Evolutionary conservation across 2,888 invertebrate genomes (phyloP), one percentile per base, ranked within the genome.

Genomic region (Eupithecia subfuscata): DNA sequence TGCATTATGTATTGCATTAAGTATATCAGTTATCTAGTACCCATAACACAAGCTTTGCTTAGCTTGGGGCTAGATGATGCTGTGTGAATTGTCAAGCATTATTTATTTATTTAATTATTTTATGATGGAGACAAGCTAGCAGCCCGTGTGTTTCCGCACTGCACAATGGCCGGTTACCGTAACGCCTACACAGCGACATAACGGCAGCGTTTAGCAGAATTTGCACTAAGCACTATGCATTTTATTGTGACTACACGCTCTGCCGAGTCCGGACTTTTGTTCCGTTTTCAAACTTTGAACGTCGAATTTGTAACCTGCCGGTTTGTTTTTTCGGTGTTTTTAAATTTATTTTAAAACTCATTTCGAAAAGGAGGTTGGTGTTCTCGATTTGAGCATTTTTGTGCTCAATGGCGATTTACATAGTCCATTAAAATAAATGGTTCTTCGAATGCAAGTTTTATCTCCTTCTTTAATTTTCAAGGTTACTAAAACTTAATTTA

Each of bases 161-260:
- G 60, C 65, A 83, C 83, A 87, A 87, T 85, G 81, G 83, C 81
- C 84, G 78, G 84, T 87, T 84, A 88, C 85, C 85, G 88, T 85
- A 87, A 87, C 84, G 89, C 87, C 88, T 88, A 86, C 88, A 86
- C 86, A 85, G 85, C 86, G 83, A 83, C 86, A 80, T 87, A 90
- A 90, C 87, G 89, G 86, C 79, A 82, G 85, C 88, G 86, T 88
- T 90, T 88, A 87, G 84, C 86, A 83, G 87, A 89, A 90, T 89
- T 89, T 88, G 89, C 87, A 83, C 88, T 89, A 87, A 88, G 88
- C 87, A 84, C 85, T 83, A 84, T 85, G 85, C 88, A 86, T 81
- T 84, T 82, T 84, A 84, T 75, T 82, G 85, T 83, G 75, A 82
- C 85, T 81, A 82, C 70, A 73, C 70, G 78, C 64, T 76, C 64